These are phyloP conservation scores for Drosophila mercatorum DNA, from an alignment of 2,888 invertebrate genomes.

Conservation along the genomic window DNA sequence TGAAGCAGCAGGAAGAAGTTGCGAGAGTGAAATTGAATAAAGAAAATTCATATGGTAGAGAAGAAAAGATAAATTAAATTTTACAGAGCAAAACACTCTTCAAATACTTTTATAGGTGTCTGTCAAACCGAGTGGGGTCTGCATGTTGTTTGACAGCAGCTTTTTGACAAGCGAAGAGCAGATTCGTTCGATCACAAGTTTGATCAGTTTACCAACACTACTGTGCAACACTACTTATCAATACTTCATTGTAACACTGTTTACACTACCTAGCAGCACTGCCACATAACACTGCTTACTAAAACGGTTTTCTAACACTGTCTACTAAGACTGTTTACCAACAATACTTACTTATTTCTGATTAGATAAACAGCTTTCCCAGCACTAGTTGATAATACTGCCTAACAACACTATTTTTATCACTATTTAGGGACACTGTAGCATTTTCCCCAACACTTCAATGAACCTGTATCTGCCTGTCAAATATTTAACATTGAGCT, in stretches of 20 bases:
- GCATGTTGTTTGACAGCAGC: no score
- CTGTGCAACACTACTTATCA: not conserved
- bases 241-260: not conserved
- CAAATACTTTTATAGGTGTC: not conserved
- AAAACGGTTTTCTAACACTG: not conserved
- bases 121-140: not conserved
- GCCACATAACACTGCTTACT: no score
- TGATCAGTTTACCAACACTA: no score
- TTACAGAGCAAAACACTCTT: not conserved
- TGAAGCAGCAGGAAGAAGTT: not conserved
- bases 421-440: not conserved
- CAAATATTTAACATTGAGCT: conserved; percentile 3
- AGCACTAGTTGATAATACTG: not conserved
- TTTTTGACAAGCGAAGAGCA: not conserved
- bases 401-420: no score
- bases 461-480: not conserved
- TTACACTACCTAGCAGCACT: not conserved
- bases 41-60: not conserved
- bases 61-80: not conserved
- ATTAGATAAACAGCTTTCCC: no score
- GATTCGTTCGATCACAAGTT: not conserved
- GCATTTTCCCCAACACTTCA: no score
- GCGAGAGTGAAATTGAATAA: not conserved
- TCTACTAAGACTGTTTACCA: not conserved
- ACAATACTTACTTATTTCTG: not conserved